phyloP scores from a whole-genome alignment of 1,140 invertebrate genomes.

The Steinernema feltiae region DNA sequence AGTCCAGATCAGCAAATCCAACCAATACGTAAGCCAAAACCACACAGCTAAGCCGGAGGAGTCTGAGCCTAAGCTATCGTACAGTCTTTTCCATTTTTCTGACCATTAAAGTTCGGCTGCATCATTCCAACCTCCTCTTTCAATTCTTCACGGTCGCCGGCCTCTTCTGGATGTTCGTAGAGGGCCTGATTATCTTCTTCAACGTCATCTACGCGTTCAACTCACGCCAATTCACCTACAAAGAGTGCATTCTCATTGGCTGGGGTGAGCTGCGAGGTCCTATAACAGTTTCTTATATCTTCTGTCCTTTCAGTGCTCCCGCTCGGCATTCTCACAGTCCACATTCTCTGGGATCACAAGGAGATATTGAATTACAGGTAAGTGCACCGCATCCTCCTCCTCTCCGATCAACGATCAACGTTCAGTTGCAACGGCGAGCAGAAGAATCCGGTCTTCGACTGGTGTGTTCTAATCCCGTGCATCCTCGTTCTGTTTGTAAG shows the following conservation, averaged over 20 bases:
- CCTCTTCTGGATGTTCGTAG: neutral
- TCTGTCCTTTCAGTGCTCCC: neutral
- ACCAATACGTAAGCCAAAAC: neutral
- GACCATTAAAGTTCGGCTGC: neutral
- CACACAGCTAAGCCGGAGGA: too few relatives aligned
- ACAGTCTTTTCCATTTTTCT: too few relatives aligned
- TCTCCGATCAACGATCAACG: neutral
- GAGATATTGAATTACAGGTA: conserved; percentile 1
- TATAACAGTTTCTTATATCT: neutral
- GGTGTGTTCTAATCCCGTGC: conserved; percentile 6
- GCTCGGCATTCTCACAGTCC: neutral
- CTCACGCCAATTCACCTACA: conserved; percentile 4
- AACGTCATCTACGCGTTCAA: conserved; percentile 8
- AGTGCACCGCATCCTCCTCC: neutral
- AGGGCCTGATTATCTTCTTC: conserved; percentile 2
- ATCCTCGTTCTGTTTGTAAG: conserved; percentile 6
- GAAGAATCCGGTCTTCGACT: neutral
- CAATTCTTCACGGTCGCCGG: conserved; percentile 3
- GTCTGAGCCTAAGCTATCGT: too few relatives aligned
- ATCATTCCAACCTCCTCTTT: neutral
- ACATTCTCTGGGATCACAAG: neutral
- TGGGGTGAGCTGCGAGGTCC: neutral
- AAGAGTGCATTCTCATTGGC: conserved; percentile 5
- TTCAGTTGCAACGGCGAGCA: neutral
- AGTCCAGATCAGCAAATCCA: neutral